Percentiles rank a stretch among this genome's conserved stretches.
phyloP scores from a whole-genome alignment of 2,888 invertebrate genomes.

The Cryptocheilus praepositus region DNA sequence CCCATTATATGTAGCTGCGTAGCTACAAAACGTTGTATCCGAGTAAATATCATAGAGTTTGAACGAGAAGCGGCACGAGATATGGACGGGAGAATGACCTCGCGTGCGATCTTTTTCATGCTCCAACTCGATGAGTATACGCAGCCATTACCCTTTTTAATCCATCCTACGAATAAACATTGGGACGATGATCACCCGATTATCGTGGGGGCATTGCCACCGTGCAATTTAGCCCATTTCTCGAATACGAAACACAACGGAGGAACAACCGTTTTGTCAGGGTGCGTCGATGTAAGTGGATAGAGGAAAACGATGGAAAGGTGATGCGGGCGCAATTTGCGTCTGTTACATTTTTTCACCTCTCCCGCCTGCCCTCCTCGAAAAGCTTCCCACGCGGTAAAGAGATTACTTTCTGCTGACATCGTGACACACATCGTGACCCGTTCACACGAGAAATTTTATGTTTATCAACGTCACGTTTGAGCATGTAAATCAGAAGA shows the following conservation, averaged over 20 bases:
- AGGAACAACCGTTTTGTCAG: neutral
- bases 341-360: neutral
- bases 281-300: neutral
- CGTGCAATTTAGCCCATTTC: too few species aligned
- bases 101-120: slow-evolving; percentile 36
- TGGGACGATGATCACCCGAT: neutral
- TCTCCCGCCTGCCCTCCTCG: neutral
- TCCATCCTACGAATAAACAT: neutral
- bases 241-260: neutral
- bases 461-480: too few species aligned
- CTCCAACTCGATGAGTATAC: slow-evolving; percentile 21
- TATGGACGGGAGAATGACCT: slow-evolving; percentile 12
- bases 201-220: too few species aligned
- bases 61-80: slow-evolving; percentile 14
- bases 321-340: slow-evolving; percentile 3
- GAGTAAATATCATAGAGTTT: slow-evolving; percentile 50
- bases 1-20: slow-evolving; percentile 56
- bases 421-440: too few species aligned
- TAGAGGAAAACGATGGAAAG: neutral
- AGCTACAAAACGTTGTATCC: slow-evolving; percentile 46
- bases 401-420: too few species aligned
- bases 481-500: too few species aligned
- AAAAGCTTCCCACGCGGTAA: too few species aligned
- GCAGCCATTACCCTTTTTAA: slow-evolving; percentile 10
- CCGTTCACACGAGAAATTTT: too few species aligned